A percentile compares a stretch with the other conserved stretches of the same genome.
phyloP scores from a whole-genome alignment of 2,113 vertebrate genomes.

The Eleginops maclovinus region DNA sequence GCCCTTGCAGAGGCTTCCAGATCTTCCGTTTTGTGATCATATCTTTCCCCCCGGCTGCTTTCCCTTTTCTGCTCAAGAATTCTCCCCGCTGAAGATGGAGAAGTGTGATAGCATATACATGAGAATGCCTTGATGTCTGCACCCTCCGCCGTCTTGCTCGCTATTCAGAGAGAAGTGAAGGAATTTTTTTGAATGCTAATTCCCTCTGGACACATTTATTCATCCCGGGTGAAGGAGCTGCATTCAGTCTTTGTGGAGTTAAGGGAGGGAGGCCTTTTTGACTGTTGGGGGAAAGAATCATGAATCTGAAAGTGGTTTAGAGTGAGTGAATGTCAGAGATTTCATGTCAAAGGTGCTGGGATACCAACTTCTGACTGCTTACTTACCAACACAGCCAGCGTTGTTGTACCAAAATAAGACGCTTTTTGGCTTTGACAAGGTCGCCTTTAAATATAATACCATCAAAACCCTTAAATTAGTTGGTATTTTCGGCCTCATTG shows the following conservation, averaged over 20 bases:
- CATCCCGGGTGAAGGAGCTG: constrained; percentile 14
- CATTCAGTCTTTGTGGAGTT: not conserved
- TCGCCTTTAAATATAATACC: too few relatives aligned
- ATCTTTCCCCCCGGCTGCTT: constrained; percentile 29
- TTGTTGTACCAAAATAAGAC: too few relatives aligned
- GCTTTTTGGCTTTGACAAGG: too few relatives aligned
- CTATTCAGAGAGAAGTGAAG: constrained; percentile 14
- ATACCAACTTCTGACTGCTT: not conserved
- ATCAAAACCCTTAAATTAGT: too few relatives aligned
- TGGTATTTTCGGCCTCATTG: too few relatives aligned
- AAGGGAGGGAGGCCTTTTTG: not conserved
- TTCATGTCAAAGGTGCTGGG: not conserved
- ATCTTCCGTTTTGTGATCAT: constrained; percentile 33
- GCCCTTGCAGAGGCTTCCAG: not conserved
- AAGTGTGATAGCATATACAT: constrained; percentile 35
- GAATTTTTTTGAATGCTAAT: constrained; percentile 20
- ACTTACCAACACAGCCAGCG: not conserved
- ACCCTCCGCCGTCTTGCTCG: not conserved
- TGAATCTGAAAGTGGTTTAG: constrained; percentile 12
- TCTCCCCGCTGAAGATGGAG: constrained; percentile 23
- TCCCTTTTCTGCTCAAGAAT: constrained; percentile 21
- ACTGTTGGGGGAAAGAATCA: not conserved
- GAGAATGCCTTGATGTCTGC: constrained; percentile 18
- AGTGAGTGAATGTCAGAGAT: not conserved
- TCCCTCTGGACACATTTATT: constrained; percentile 30